Evolutionary conservation across 2,888 invertebrate species (phyloP).

Genomic region (Campoplex capitator): DNA sequence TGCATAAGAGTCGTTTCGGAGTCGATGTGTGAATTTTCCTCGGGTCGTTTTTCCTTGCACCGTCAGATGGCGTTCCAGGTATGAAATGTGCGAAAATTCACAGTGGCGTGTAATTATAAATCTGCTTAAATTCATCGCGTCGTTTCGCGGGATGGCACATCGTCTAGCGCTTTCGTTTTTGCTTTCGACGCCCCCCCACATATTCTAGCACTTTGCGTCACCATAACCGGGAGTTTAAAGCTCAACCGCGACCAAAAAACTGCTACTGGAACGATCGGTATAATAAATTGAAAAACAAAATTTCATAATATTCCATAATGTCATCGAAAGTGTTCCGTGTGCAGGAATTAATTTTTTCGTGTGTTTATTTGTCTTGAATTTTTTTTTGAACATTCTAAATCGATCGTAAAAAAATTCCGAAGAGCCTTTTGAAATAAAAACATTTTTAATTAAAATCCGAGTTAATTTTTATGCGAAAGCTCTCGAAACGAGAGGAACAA

Average conservation of each 20-base stretch:
- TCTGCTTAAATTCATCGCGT: conserved; percentile 61
- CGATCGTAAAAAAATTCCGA: not conserved
- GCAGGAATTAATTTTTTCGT: not conserved
- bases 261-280: not conserved
- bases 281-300: not conserved
- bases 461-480: not conserved
- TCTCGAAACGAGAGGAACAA: not conserved
- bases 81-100: conserved; percentile 34
- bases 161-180: conserved; percentile 45
- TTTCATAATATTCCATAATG: no score
- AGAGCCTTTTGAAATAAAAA: not conserved
- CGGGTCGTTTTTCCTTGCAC: not conserved
- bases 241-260: not conserved
- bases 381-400: not conserved
- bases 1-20: conserved; percentile 1
- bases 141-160: conserved; percentile 41
- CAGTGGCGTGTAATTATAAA: conserved; percentile 59
- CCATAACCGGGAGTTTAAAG: not conserved
- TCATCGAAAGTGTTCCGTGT: no score
- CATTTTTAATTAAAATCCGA: not conserved
- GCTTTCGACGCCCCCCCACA: not conserved
- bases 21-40: conserved; percentile 12
- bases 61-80: conserved; percentile 13
- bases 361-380: not conserved
- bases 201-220: conserved; percentile 4